phyloP scores from a whole-genome alignment of 2,888 invertebrate species.

The Phalangium opilio region DNA sequence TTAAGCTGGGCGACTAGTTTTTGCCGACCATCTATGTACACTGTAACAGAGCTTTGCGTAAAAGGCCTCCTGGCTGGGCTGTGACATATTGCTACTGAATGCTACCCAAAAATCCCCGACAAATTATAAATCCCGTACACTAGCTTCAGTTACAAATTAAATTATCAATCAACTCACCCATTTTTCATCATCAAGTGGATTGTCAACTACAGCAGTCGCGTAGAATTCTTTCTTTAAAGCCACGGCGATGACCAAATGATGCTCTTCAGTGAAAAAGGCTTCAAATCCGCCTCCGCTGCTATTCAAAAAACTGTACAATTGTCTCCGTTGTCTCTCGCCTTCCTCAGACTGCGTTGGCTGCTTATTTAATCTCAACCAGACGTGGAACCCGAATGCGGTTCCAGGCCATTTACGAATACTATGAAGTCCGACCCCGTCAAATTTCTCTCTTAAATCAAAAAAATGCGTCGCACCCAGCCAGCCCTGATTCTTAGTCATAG shows the following conservation, averaged over 20 bases:
- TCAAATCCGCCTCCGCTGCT: conserved; percentile 41
- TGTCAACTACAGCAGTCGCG: conserved; percentile 37
- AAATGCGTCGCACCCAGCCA: conserved; percentile 36
- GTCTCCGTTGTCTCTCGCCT: background rate
- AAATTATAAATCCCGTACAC: background rate
- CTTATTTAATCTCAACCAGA: conserved; percentile 39
- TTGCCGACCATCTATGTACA: conserved; percentile 43
- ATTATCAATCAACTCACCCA: conserved; percentile 35
- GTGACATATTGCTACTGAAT: conserved; percentile 40
- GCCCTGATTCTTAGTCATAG: conserved; percentile 31
- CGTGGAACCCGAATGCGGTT: conserved; percentile 44
- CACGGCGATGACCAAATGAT: conserved; percentile 41
- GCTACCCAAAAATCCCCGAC: conserved; percentile 28
- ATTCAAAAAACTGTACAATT: conserved; percentile 36
- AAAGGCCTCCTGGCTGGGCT: conserved; percentile 38
- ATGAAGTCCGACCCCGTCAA: conserved; percentile 39
- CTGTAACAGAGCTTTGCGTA: conserved; percentile 41
- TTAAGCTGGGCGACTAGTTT: conserved; percentile 40
- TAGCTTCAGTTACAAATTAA: conserved; percentile 3
- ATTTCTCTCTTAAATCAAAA: conserved; percentile 36
- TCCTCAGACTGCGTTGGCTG: conserved; percentile 20
- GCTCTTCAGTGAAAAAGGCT: conserved; percentile 41
- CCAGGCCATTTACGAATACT: conserved; percentile 43
- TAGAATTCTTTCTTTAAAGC: conserved; percentile 42
- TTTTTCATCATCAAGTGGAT: conserved; percentile 32